Evolutionary conservation across 2,888 invertebrate genomes (phyloP), one percentile per base, ranked within the genome.

Genomic region (Alloplasta piceator): DNA sequence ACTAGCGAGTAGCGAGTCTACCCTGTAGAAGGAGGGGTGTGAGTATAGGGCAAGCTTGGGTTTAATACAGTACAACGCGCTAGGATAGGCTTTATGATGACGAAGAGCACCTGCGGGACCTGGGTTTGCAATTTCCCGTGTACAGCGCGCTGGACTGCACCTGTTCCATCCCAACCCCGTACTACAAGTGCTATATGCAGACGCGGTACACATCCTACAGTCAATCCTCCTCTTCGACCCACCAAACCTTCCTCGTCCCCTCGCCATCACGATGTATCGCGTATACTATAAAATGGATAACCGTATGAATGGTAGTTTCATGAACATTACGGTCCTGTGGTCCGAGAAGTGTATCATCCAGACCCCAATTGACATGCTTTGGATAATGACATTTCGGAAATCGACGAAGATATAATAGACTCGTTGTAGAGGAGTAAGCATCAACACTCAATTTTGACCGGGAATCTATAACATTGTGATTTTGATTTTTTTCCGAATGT

Each of bases 71-170:
- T 90, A 89, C 90, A 90, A 88, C 86, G 89, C 85, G 87, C 86
- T 77, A 87, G 88, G 85, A 88, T 90, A 90, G 91, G 91, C 90
- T 92, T 92, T 91, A 92, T 91, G 91, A 92, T 92, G 92, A 92
- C 91, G 90, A 92, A 92, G 90, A 89, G 91, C 90, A 90, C 92
- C 91, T 89, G 88, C 86, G 92, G 92, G 91, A 92, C 90, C 85
- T 83, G 85, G 86, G 87, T 87, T 87, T 87, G 90, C 91, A 91
- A 91, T 91, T 91, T 92, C 89, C 26, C 91, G 87, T 89, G 85
- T 85, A 83, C 84, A 85, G 80, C 83, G 80, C 83, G 80, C 84
- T 82, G 84, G 85, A 86, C 86, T 87, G 89, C 91, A 91, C 90
- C 91, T 91, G 90, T 89, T 90, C 87, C 86, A 79, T 75, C 78